A percentile compares a stretch with the other conserved stretches of the same genome.
Conservation (phyloP, 2,888 invertebrate species). For the Byasa hedistus region DNA sequence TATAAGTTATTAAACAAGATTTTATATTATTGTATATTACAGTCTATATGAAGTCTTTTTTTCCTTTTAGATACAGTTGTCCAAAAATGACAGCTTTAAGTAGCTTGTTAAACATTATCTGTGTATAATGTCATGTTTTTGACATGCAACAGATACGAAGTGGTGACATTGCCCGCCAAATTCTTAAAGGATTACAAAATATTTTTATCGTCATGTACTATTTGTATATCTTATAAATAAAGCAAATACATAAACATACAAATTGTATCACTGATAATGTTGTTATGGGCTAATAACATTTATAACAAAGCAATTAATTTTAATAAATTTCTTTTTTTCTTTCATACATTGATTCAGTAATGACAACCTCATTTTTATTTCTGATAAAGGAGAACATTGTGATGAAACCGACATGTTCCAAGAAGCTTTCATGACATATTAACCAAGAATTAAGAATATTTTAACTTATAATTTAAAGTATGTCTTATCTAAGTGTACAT, state of each 20-base stretch:
- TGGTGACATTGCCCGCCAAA: conserved; percentile 27
- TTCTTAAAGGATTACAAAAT: conserved; percentile 13
- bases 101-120: conserved; percentile 30
- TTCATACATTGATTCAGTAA: no score
- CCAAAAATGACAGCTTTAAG: conserved; percentile 30
- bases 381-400: no score
- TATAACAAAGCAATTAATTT: not conserved
- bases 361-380: no score
- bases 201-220: not conserved
- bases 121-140: conserved; percentile 16
- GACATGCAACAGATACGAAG: conserved; percentile 18
- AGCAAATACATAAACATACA: not conserved
- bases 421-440: no score
- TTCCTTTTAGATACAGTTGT: conserved; percentile 28
- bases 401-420: no score
- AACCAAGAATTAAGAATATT: no score
- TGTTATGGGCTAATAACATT: not conserved
- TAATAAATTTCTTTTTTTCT: not conserved
- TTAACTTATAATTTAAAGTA: no score
- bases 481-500: no score
- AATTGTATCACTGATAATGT: not conserved
- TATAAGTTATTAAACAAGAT: conserved; percentile 17
- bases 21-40: conserved; percentile 20
- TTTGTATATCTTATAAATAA: not conserved
- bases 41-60: conserved; percentile 18